Base-by-base conservation (phyloP, 2,888 invertebrate genomes). In the Caenorhabditis sp. region DNA sequence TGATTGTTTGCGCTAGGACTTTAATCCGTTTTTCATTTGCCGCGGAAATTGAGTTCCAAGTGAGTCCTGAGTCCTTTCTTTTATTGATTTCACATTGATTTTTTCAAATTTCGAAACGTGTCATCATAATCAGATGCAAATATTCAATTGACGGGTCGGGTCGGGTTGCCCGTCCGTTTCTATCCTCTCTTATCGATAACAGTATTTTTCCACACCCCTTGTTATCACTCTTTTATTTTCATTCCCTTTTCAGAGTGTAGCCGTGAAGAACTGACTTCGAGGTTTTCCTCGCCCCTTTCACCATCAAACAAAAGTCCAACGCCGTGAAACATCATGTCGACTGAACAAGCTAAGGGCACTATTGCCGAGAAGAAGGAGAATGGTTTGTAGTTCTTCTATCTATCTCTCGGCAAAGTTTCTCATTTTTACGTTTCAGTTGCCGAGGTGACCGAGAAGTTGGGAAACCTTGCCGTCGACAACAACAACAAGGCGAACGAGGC, bases 271-370 rank as follows among this genome's bases (percentile, higher is more conserved):
- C 76, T 76, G 61, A 70, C 81, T 81, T 40, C 72, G 82, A 82
- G 82, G 82, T 74, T 82, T 82, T 78, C 82, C 82, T 79, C 82
- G 64, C 78, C 78, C 76, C 78, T 67, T 76, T 61, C 35, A 77
- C 67, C 80, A 82, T 72, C 81, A 44, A 80, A 37, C 69, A 60
- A 32, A 70, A 81, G 76, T 53, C 53, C 82, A 53, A 71, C 77
- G 77, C 82, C 58, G 58, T 67, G 64, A 67, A 76, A 65, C 60
- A 67, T 70, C 68, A 82, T 82, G 82, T 82, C 82, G 72, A 74
- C 78, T 26, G 65, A 64, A 60, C 53, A 79, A 56, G 68, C 61
- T 35, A 64, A 64, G 56, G 69, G 69, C 55, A 80, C 71, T 32
- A 74, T 22, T 58, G 50, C 32, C 24, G 51, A 68, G 51, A 71